Conservation (phyloP, 2,113 vertebrate species). For the Motacilla tschutschensis region DNA sequence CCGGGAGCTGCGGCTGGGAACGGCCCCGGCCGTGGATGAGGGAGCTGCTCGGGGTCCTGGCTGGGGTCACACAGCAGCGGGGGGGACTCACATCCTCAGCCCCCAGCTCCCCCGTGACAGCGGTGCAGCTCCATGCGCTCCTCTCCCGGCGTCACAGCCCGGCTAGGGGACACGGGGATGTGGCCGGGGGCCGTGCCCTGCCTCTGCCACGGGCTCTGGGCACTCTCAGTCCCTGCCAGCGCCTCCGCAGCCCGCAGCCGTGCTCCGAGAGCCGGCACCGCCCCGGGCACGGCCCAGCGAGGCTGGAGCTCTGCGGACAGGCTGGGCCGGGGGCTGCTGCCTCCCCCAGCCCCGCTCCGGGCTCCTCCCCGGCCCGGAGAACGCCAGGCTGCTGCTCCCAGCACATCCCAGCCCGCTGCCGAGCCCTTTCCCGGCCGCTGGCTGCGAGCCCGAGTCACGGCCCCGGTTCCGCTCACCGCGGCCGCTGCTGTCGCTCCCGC, state of each 20-base stretch:
- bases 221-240: accelerated
- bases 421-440: not conserved
- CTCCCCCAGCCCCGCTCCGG: too few relatives aligned
- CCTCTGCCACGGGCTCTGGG: accelerated
- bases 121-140: accelerated
- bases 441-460: not conserved
- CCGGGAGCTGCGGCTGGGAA: accelerated
- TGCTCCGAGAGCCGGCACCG: too few relatives aligned
- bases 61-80: not conserved
- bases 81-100: not conserved
- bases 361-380: not conserved
- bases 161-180: not conserved
- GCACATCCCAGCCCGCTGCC: not conserved
- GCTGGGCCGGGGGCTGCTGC: accelerated
- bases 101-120: accelerated
- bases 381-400: not conserved
- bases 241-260: not conserved
- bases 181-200: not conserved
- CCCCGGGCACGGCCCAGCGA: not conserved
- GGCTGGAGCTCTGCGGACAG: not conserved
- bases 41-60: not conserved
- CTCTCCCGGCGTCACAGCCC: accelerated
- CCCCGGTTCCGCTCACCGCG: not conserved
- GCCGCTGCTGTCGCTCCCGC: not conserved
- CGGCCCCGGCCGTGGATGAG: not conserved